A percentile compares a stretch with the other conserved stretches of the same genome.
These are phyloP conservation scores for Ranitomeya variabilis DNA, from an alignment of 2,113 vertebrate species.

Conservation along the genomic window DNA sequence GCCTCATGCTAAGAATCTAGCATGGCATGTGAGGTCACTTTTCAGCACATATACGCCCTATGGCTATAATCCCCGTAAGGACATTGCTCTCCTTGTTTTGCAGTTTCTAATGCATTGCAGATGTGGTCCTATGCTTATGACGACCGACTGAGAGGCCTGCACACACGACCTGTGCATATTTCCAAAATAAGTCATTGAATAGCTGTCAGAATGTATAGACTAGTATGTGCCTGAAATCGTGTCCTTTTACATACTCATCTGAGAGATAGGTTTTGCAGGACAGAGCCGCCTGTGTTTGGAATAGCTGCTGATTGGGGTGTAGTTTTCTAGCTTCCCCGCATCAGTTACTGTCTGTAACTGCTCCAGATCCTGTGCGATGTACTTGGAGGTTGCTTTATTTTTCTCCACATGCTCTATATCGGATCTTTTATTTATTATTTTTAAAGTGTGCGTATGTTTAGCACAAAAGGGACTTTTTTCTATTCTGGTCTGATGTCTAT, in stretches of 20 bases:
- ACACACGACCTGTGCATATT: not conserved
- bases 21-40: conserved; percentile 36
- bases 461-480: not conserved
- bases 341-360: not conserved
- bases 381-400: conserved; percentile 6
- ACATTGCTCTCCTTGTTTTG: conserved; percentile 43
- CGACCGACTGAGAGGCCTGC: not conserved
- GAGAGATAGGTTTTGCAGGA: not conserved
- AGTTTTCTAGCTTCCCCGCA: not conserved
- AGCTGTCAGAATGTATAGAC: conserved; percentile 32
- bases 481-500: not conserved
- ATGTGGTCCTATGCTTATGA: conserved; percentile 11
- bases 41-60: not conserved
- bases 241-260: not conserved
- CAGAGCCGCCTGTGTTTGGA: not conserved
- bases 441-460: not conserved
- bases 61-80: not conserved
- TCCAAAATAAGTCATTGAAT: conserved; percentile 28
- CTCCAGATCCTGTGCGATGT: not conserved
- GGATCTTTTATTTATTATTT: not conserved
- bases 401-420: not conserved
- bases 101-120: conserved; percentile 25
- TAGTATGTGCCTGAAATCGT: not conserved
- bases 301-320: not conserved
- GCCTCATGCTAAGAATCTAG: not conserved